Evolutionary conservation across 1,140 invertebrate species (phyloP), one percentile per base, ranked within the genome.

Genomic region (Phthorimaea operculella): DNA sequence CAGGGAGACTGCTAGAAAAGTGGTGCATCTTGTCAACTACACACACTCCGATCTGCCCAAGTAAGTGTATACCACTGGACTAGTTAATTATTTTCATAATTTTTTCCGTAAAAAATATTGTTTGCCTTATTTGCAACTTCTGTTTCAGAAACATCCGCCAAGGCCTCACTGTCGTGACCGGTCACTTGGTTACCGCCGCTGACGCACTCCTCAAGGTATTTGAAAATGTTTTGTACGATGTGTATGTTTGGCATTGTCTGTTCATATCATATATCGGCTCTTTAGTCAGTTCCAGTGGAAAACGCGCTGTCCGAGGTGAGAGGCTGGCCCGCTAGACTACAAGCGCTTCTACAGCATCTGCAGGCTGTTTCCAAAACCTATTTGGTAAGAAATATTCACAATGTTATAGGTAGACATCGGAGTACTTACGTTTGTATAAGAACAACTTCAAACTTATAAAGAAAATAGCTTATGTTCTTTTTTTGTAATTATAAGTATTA

Each of bases 11-110:
- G 91, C 92, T 0, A 86, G 93, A 21, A 86, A 91, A 55, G 74
- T 93, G 6, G 93, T 94, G 0, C 93, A 94, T 74, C 83, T 93
- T 14, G 87, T 92, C 45, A 94, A 94, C 74, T 92, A 89, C 58
- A 89, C 89, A 1, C 85, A 88, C 48, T 72, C 85, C 4, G 90
- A 87, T 69, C 68, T 90, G 33, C 91, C 92, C 9, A 87, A 76
- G 87, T 88, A 63, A 64, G 66, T n/a, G 33, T 9, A 9, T 9
- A 4, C 14, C 14, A 4, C 11, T n/a, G n/a, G n/a, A 36, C 12
- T 8, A 42, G 4, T 42, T 42, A 11, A 4, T 42, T 42, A 42
- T 42, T 3, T 14, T 8, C 1, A 14, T 4, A 4, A 42, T n/a
- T 42, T 42, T 11, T 42, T 42, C 9, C 2, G 4, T 42, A n/a